These are phyloP conservation scores for Ylistrum balloti DNA, from an alignment of 1,140 invertebrate species.

Conservation along the genomic window DNA sequence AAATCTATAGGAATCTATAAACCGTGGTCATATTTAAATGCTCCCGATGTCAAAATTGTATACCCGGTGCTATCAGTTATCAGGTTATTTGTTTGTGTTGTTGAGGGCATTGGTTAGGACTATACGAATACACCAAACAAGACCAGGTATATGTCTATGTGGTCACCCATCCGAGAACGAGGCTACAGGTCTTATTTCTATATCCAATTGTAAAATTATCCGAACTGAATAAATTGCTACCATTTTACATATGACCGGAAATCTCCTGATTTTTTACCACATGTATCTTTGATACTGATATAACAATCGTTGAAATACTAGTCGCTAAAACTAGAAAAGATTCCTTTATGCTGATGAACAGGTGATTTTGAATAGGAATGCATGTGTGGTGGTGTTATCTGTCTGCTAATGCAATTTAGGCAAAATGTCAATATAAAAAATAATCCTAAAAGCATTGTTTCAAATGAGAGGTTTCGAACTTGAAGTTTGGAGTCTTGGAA, in stretches of 20 bases:
- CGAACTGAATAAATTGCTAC: not conserved
- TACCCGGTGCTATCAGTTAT: not conserved
- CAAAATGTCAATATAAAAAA: not conserved
- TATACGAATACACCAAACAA: not conserved
- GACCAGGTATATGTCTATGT: not conserved
- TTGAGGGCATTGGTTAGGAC: not conserved
- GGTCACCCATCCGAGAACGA: not conserved
- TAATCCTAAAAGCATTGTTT: not conserved
- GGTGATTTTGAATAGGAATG: not conserved
- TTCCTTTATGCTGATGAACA: not conserved
- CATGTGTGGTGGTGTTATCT: not conserved
- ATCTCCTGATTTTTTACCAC: not conserved
- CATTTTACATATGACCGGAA: not conserved
- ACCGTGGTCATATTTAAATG: slow-evolving; percentile 4
- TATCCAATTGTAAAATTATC: not conserved
- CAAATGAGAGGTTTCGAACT: too few species aligned
- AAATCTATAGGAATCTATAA: slow-evolving; percentile 30
- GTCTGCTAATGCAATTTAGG: not conserved
- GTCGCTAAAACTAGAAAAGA: not conserved
- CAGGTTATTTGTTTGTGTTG: not conserved
- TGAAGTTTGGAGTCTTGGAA: too few species aligned
- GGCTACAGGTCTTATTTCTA: slow-evolving; percentile 5
- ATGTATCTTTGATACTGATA: not conserved
- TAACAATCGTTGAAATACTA: not conserved
- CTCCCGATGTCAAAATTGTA: slow-evolving; percentile 20